Conservation (phyloP, 2,113 vertebrate genomes). For the Gobiocypris rarus region DNA sequence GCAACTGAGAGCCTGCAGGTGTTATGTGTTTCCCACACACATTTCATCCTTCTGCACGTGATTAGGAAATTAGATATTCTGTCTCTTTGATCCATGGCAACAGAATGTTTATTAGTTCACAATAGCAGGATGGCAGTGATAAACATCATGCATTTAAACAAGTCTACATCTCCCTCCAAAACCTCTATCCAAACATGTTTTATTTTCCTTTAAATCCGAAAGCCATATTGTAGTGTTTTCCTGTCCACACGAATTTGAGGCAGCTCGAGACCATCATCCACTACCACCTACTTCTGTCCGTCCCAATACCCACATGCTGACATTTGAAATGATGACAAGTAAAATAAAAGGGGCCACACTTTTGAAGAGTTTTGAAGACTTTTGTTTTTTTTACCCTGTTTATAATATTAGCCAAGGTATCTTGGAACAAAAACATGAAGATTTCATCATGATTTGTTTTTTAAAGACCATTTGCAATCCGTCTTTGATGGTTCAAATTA, state of each 20-base stretch:
- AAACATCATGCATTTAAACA: neutral
- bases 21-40: neutral
- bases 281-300: neutral
- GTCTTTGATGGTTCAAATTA: neutral
- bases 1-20: conserved; percentile 32
- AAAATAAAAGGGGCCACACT: neutral
- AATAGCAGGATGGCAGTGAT: conserved; percentile 7
- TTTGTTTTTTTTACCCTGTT: neutral
- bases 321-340: conserved; percentile 60
- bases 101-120: conserved; percentile 20
- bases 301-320: conserved; percentile 27
- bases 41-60: neutral
- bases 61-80: conserved; percentile 12
- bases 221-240: neutral
- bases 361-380: neutral
- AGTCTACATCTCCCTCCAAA: neutral
- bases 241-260: conserved; percentile 17
- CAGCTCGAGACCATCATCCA: neutral
- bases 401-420: neutral
- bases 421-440: neutral
- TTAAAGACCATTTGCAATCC: neutral
- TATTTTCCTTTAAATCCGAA: neutral
- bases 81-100: neutral
- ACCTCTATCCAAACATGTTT: neutral
- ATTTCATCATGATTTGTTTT: neutral